Base-by-base conservation (phyloP, 1,140 invertebrate genomes). In the Venustaconcha ellipsiformis region DNA sequence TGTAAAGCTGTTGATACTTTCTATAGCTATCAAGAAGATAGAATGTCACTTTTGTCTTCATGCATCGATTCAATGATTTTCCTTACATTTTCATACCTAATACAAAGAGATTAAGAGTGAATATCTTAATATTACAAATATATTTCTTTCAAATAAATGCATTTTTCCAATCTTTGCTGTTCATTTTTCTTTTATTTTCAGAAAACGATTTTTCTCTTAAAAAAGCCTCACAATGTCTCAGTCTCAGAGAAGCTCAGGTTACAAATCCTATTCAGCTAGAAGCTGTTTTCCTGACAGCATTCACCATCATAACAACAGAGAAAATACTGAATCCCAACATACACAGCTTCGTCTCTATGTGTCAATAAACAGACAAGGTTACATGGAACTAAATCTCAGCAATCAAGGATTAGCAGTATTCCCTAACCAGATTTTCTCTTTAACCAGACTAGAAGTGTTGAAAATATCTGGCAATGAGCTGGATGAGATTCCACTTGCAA, bases 391-490 rank as follows among this genome's bases (percentile, higher is more conserved):
- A 15, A 81, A 88, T 69, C 76, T 89, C 1, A 76, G 79, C 55
- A 67, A 81, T n/a, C 75, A 78, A 15, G 67, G 73, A 3, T 75
- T 89, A 57, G 57, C 56, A 0, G 37, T 72, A 17, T 78, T 89
- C 15, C 88, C 88, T 1, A 76, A 73, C 0, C 85, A 88, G 58
- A 76, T 86, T 15, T 86, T 85, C 60, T 64, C 82, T 20, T 86
- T 86, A 65, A 74, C 81, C 11, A 65, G 82, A 14, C 72, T 87
- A 5, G 82, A 89, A 72, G 82, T 85, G 1, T 74, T 89, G n/a
- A 80, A 84, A 20, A 63, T 88, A 48, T 80, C 82, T n/a, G 69
- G 84, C 57, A 89, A 89, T 74, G 63, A 80, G 55, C 75, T 89
- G 14, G 74, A 82, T 63, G 70, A 81, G 59, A 71, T 89, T 18